Evolutionary conservation across 1,140 invertebrate genomes (phyloP), one percentile per base, ranked within the genome.

Genomic region (Eurosta solidaginis): DNA sequence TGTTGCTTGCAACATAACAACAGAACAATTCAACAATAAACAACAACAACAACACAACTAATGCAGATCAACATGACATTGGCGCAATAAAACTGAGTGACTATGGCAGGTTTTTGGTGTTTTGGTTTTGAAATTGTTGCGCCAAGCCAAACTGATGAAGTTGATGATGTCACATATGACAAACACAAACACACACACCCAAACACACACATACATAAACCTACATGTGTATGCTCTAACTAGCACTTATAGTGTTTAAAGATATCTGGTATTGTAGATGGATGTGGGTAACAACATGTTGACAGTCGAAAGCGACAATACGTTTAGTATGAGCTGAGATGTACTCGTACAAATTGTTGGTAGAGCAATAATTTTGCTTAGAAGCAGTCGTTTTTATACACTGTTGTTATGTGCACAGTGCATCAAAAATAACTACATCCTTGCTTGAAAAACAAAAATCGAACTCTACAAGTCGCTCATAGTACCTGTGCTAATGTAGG

Each of bases 1-100:
- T n/a, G n/a, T n/a, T n/a, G n/a, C n/a, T n/a, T n/a, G 74, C 84
- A 85, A 84, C 84, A 82, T 83, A 85, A 83, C 84, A 85, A 85
- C 83, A 84, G 82, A 83, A 85, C 54, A 59, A 36, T 59, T 83
- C 84, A 85, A 85, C 84, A 59, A n/a, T 3, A 29, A 4, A 73
- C 20, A 20, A 22, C 20, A 22, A 47, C 40, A 47, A 75, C 14
- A 49, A 49, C 20, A 68, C 59, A 52, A 3, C n/a, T 25, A 22
- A n/a, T 25, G 7, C 49, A 54, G 27, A 25, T 25, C 36, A 42
- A 74, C 68, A 74, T 25, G 59, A 25, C 59, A 42, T 17, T 74
- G 40, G n/a, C 36, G 33, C 42, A 74, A 74, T 74, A 74, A 42
- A 74, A 74, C 33, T 45, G 17, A 45, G 17, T 7, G 68, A 74